A percentile compares a stretch with the other conserved stretches of the same genome.
phyloP scores from a whole-genome alignment of 2,797 vertebrate species.

The Dendrocincla fuliginosa region DNA sequence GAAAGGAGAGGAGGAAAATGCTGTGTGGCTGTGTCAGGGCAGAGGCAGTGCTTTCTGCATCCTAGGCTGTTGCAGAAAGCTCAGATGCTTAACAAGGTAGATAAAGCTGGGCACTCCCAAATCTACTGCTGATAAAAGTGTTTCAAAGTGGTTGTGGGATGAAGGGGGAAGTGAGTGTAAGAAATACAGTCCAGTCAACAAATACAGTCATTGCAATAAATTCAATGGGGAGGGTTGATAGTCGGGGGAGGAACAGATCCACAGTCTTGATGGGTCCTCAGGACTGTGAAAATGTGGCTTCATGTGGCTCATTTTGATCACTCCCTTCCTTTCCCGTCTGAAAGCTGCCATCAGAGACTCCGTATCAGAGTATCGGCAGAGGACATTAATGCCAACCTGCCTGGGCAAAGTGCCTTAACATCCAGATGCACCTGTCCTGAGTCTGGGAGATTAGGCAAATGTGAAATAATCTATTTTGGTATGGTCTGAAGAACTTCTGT shows the following conservation, averaged over 20 bases:
- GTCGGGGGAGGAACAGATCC: not conserved
- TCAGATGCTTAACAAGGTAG: not conserved
- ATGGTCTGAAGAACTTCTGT: not conserved
- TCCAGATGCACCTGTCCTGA: not conserved
- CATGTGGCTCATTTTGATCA: not conserved
- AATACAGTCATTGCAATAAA: not conserved
- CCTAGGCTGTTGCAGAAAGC: not conserved
- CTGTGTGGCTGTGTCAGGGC: not conserved
- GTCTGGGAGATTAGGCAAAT: not conserved
- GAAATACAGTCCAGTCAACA: not conserved
- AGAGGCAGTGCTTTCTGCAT: not conserved
- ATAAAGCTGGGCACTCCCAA: slow-evolving; percentile 2
- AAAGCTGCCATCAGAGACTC: not conserved
- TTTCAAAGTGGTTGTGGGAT: not conserved
- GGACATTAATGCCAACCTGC: not conserved
- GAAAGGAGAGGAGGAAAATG: not conserved
- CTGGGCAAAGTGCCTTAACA: not conserved
- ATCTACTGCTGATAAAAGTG: not conserved
- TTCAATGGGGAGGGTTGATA: not conserved
- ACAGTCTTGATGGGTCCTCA: not conserved
- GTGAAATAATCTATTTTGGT: not conserved
- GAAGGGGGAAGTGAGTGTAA: not conserved
- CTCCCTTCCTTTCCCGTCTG: not conserved
- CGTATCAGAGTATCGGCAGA: rapidly evolving
- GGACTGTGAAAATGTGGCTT: not conserved